A percentile compares a stretch with the other conserved stretches of the same genome.
Conservation (phyloP, 2,797 vertebrate species). For the Serranus cabrilla region DNA sequence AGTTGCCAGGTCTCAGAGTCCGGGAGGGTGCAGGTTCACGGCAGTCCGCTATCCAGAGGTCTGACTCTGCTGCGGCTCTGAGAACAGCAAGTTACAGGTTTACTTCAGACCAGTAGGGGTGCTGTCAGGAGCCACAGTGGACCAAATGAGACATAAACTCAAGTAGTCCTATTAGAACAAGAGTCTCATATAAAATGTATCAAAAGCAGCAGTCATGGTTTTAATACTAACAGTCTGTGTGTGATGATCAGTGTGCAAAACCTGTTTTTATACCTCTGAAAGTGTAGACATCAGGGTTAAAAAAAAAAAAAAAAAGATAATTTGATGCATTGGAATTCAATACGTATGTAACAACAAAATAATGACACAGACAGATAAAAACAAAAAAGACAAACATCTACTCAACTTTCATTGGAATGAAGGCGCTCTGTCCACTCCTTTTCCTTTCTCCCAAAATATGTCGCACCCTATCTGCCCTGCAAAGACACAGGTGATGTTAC, state of each 20-base stretch:
- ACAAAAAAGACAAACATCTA: background rate
- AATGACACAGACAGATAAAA: background rate
- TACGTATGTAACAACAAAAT: background rate
- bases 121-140: conserved; percentile 19
- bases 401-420: background rate
- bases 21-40: background rate
- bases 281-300: background rate
- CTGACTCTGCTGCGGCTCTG: conserved; percentile 33
- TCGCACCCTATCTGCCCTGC: background rate
- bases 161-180: fast-evolving
- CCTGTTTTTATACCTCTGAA: background rate
- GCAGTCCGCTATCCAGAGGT: conserved; percentile 21
- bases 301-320: background rate
- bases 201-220: background rate
- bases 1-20: background rate
- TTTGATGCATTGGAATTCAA: background rate
- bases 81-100: conserved; percentile 2
- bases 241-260: background rate
- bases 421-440: too few species aligned
- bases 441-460: too few species aligned
- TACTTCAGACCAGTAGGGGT: conserved; percentile 41
- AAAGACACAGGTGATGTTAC: background rate
- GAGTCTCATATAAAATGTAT: background rate
- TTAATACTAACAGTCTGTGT: background rate
- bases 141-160: background rate